phyloP scores from a whole-genome alignment of 2,797 vertebrate genomes.

The Chloroceryle amazona region DNA sequence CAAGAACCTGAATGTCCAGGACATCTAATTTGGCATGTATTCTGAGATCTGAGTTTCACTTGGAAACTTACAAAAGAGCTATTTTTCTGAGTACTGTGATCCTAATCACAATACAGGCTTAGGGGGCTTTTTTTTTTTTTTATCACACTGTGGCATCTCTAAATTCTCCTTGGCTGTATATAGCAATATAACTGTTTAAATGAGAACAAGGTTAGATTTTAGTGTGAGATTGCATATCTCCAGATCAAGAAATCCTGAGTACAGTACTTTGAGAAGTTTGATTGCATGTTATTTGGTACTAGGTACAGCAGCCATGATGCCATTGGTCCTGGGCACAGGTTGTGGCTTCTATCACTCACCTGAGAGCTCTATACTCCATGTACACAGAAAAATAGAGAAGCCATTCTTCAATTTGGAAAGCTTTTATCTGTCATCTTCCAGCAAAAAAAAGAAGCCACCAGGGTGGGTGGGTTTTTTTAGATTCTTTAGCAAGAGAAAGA shows the following conservation, averaged over 20 bases:
- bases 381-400: not conserved
- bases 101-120: not conserved
- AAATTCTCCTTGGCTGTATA: not conserved
- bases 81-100: not conserved
- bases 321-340: not conserved
- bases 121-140: too few relatives aligned
- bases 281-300: not conserved
- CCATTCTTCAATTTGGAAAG: not conserved
- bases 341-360: not conserved
- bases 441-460: not conserved
- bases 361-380: not conserved
- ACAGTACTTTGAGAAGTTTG: not conserved
- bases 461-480: not conserved
- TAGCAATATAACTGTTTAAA: not conserved
- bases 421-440: not conserved
- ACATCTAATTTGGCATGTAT: not conserved
- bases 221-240: not conserved
- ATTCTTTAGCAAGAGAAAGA: not conserved
- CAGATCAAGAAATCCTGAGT: not conserved
- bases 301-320: not conserved
- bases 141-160: not conserved
- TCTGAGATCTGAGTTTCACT: not conserved
- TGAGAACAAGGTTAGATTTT: not conserved
- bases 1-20: not conserved
- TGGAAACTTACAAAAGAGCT: not conserved